phyloP scores from a whole-genome alignment of 1,140 invertebrate species.

The Aphaenogaster rudis region DNA sequence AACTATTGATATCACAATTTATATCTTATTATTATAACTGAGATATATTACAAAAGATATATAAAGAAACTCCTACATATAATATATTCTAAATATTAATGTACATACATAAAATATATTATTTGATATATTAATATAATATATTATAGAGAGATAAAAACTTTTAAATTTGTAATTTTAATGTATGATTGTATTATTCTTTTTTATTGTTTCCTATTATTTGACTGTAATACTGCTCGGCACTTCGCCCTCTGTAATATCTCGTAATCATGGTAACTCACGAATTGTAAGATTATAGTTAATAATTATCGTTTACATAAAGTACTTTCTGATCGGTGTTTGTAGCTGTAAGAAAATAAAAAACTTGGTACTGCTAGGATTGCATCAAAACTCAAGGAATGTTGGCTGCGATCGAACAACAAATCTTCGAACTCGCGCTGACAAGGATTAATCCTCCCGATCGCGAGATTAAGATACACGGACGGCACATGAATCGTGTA shows the following conservation, averaged over 20 bases:
- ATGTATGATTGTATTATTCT: background rate
- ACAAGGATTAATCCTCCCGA: constrained; percentile 18
- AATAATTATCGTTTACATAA: background rate
- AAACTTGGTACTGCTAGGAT: background rate
- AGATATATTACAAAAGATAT: background rate
- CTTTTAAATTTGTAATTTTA: background rate
- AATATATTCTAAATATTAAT: too few relatives aligned
- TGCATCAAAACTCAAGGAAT: background rate
- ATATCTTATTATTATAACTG: background rate
- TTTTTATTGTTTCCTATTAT: background rate
- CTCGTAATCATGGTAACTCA: background rate
- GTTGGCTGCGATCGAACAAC: background rate
- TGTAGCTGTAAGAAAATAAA: background rate
- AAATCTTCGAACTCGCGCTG: constrained; percentile 38
- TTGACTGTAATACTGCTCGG: background rate
- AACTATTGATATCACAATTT: background rate
- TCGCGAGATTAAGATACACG: constrained; percentile 47
- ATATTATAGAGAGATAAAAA: background rate
- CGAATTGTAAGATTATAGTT: background rate
- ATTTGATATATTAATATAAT: too few relatives aligned
- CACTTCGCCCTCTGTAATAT: background rate
- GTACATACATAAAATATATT: too few relatives aligned
- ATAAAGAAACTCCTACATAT: background rate
- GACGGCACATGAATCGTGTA: constrained; percentile 23
- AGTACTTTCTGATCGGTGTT: background rate